Evolutionary conservation across 2,113 vertebrate genomes (phyloP), one percentile per base, ranked within the genome.

Genomic region (Syngnathus typhle): DNA sequence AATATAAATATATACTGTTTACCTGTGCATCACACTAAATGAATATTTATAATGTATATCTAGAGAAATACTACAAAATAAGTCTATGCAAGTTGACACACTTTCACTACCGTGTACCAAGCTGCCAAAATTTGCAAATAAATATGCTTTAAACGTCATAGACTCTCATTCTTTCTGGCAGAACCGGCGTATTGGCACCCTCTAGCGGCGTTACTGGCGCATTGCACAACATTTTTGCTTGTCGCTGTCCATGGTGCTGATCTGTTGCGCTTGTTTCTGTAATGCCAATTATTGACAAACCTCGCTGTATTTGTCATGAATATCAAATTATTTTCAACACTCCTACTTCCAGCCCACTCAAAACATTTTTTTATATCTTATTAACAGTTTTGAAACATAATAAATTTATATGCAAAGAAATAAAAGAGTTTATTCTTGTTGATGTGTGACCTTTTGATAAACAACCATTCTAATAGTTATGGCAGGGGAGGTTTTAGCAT

Each of bases 201-300:
- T 70, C 85, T 74, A 68, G 64, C 77, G 83, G 68, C 5, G 8
- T n/a, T 1, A 15, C 32, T 1, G 4, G 1, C 3, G 65, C 39
- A 72, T 27, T 78, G 47, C 78, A 58, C 12, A 0, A 2, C 11
- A 13, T 5, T 64, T 64, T 46, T 44, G 2, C 2, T 5, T 41
- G 67, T 54, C 12, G 13, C 85, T 88, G 81, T 44, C 84, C 68
- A 1, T 77, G 82, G 87, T 86, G 6, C 87, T 88, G 80, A 84
- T 69, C 38, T 8, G 0, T 62, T 41, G 41, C 27, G 27, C 3
- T 32, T 32, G 27, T 32, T 32, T 27, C 27, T 32, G 27, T 32
- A 32, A 32, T 3, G 27, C 27, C 27, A 32, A 27, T 27, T 27
- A 27, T 27, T 27, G 2, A 32, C 27, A 32, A 32, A 32, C 27